phyloP scores from a whole-genome alignment of 2,113 vertebrate genomes.

The Andinoacara biseriatus region DNA sequence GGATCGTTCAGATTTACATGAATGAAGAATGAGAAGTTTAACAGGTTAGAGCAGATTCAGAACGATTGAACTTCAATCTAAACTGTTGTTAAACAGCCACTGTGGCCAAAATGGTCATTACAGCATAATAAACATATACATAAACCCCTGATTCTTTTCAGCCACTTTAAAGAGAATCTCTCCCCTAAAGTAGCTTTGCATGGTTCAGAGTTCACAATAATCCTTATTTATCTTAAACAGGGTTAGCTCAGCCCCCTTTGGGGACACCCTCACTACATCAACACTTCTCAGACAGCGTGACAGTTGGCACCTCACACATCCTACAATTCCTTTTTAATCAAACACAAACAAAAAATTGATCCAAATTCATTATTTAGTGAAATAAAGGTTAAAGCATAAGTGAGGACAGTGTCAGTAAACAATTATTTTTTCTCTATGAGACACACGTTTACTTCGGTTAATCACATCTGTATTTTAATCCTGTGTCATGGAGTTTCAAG shows the following conservation, averaged over 20 bases:
- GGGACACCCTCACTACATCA: neutral
- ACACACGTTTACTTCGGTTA: neutral
- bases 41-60: neutral
- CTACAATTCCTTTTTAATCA: neutral
- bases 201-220: too few relatives aligned
- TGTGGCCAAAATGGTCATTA: neutral
- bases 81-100: neutral
- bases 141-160: neutral
- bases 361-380: neutral
- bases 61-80: neutral
- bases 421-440: neutral
- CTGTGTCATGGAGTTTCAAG: neutral
- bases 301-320: neutral
- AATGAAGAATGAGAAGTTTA: neutral
- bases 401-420: neutral
- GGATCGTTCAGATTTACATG: neutral
- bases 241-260: neutral
- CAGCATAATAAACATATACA: neutral
- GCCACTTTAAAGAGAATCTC: neutral
- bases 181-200: neutral
- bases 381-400: neutral
- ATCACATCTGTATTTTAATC: neutral
- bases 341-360: neutral
- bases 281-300: neutral
- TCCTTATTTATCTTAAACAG: neutral